Conservation (phyloP, 2,113 vertebrate species). For the Upupa epops region DNA sequence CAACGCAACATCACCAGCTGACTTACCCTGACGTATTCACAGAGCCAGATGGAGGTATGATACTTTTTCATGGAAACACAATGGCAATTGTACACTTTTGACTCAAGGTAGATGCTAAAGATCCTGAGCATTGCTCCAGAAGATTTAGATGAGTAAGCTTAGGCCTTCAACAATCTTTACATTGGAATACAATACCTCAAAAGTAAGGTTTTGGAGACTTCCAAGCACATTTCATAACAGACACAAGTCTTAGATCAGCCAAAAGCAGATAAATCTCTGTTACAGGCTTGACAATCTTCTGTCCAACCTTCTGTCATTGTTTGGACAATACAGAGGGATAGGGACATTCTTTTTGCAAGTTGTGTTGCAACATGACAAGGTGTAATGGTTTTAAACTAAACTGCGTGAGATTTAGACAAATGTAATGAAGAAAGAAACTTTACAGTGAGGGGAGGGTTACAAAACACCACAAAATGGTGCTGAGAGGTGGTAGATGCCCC, state of each 20-base stretch:
- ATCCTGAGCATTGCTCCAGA: background rate
- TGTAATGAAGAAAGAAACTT: too few relatives aligned
- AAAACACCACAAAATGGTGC: too few relatives aligned
- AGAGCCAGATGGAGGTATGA: background rate
- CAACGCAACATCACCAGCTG: background rate
- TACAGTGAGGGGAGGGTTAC: too few relatives aligned
- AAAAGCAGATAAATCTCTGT: background rate
- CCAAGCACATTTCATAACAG: background rate
- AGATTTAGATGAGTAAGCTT: background rate
- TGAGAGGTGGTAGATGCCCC: too few relatives aligned
- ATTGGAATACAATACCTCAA: background rate
- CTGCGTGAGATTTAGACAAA: too few relatives aligned
- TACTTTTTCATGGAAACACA: background rate
- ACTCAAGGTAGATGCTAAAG: background rate
- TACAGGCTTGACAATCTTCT: background rate
- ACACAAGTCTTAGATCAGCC: background rate
- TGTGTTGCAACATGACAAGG: too few relatives aligned
- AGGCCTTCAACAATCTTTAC: background rate
- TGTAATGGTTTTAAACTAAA: too few relatives aligned
- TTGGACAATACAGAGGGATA: background rate
- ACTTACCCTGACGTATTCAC: background rate
- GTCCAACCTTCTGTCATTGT: background rate
- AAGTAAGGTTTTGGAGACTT: background rate
- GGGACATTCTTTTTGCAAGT: too few relatives aligned
- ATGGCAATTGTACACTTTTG: background rate